Percentiles rank a stretch among this genome's conserved stretches.
phyloP scores from a whole-genome alignment of 2,797 vertebrate genomes.

The Psittacula echo region DNA sequence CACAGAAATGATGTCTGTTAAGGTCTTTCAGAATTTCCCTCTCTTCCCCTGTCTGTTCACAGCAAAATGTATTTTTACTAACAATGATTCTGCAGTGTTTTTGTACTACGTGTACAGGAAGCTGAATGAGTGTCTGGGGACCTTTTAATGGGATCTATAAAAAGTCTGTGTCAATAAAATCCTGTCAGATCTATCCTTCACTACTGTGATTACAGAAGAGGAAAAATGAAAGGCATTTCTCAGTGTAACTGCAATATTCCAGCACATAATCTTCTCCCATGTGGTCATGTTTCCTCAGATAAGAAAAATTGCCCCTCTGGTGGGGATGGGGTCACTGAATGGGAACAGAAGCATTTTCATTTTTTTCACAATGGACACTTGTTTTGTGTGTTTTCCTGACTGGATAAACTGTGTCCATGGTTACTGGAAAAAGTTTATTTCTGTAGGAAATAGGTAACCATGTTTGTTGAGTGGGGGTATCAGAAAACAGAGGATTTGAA shows the following conservation, averaged over 20 bases:
- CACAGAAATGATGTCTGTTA: background rate
- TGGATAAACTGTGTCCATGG: slow-evolving; percentile 74
- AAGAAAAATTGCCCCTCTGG: slow-evolving; percentile 48
- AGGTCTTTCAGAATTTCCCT: slow-evolving; percentile 26
- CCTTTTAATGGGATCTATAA: slow-evolving; percentile 69
- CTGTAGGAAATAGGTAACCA: slow-evolving; percentile 75
- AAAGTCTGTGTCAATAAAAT: slow-evolving; percentile 71
- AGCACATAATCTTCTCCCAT: slow-evolving; percentile 60
- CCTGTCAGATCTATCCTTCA: slow-evolving; percentile 64
- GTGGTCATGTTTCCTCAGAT: slow-evolving; percentile 72
- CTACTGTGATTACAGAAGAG: slow-evolving; percentile 48
- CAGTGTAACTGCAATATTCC: slow-evolving; percentile 66
- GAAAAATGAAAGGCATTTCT: slow-evolving; percentile 58
- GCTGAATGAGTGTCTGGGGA: slow-evolving; percentile 64
- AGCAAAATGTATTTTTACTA: slow-evolving; percentile 45
- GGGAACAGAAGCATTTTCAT: slow-evolving; percentile 26
- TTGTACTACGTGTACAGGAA: slow-evolving; percentile 57
- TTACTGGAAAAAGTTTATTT: slow-evolving; percentile 82
- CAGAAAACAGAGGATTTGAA: slow-evolving; percentile 57
- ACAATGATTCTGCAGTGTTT: slow-evolving; percentile 18
- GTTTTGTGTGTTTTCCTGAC: slow-evolving; percentile 68
- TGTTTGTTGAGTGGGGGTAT: slow-evolving; percentile 65
- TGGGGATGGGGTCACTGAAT: slow-evolving; percentile 44
- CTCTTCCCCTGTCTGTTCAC: background rate
- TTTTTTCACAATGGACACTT: slow-evolving; percentile 61